Percentiles rank a stretch among this genome's conserved stretches.
phyloP scores from a whole-genome alignment of 1,140 invertebrate species.

The Zaprionus inermis region DNA sequence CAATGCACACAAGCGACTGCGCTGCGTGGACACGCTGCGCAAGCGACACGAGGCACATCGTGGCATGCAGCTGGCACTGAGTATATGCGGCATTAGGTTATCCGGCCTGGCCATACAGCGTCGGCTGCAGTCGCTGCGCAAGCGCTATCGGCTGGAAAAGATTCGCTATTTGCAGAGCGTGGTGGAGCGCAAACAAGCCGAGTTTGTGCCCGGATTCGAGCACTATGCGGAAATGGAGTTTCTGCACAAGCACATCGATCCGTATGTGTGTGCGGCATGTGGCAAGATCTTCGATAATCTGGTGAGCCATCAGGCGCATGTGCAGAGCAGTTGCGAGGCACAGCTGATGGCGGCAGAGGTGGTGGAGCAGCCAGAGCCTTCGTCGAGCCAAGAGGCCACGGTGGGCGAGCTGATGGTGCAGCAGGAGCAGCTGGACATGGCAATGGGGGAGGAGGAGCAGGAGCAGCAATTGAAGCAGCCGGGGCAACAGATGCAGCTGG shows the following conservation, averaged over 20 bases:
- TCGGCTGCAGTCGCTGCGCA: conserved; percentile 63
- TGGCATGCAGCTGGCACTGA: conserved; percentile 46
- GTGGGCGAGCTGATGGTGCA: conserved; percentile 40
- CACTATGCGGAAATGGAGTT: conserved; percentile 72
- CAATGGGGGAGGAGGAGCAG: not conserved
- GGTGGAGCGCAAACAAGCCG: conserved; percentile 58
- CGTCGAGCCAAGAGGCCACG: conserved; percentile 3
- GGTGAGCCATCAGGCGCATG: conserved; percentile 54
- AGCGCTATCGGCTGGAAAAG: conserved; percentile 74
- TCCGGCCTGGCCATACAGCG: conserved; percentile 63
- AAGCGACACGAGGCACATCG: conserved; percentile 44
- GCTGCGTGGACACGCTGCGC: conserved; percentile 32
- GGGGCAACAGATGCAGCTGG: not conserved
- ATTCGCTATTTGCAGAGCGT: conserved; percentile 69
- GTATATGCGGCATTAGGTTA: conserved; percentile 53
- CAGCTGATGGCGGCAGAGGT: not conserved
- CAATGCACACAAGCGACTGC: conserved; percentile 54
- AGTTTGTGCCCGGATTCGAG: conserved; percentile 60
- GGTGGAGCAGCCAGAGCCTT: not conserved
- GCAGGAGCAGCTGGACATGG: conserved; percentile 18
- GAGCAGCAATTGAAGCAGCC: not conserved
- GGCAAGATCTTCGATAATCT: conserved; percentile 75
- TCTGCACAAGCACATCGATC: conserved; percentile 75
- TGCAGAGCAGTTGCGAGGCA: conserved; percentile 54
- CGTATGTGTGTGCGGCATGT: conserved; percentile 70